Conservation (phyloP, 2,797 vertebrate genomes). For the Eupleurogrammus muticus region DNA sequence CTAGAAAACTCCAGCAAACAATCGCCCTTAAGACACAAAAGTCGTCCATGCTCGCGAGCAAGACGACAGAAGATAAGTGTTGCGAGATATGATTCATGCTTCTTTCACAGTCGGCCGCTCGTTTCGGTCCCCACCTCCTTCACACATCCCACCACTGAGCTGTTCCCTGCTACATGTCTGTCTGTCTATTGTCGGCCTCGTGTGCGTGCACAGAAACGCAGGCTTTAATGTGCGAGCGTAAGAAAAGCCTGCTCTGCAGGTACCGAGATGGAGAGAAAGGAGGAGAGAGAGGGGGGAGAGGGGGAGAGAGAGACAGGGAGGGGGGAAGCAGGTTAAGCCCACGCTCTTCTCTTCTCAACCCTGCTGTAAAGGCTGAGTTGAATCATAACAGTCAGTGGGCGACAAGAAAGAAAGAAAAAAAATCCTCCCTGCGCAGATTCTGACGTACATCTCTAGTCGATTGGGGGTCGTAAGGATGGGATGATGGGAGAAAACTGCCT, state of each 20-base stretch:
- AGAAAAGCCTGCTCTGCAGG: slow-evolving; percentile 40
- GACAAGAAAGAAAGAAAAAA: slow-evolving; percentile 59
- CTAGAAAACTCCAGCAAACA: slow-evolving; percentile 1
- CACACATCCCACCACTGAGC: slow-evolving; percentile 79
- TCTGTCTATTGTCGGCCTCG: slow-evolving; percentile 56
- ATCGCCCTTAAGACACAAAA: slow-evolving; percentile 6
- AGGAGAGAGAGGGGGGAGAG: slow-evolving; percentile 16
- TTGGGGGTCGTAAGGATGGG: slow-evolving; percentile 32
- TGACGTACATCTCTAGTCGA: slow-evolving; percentile 59
- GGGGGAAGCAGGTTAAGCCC: slow-evolving; percentile 61
- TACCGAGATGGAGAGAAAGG: slow-evolving; percentile 37
- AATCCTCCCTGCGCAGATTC: slow-evolving; percentile 60
- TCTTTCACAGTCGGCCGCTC: slow-evolving; percentile 71
- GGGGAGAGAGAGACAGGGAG: not conserved
- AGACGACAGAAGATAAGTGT: slow-evolving; percentile 56
- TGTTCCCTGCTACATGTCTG: slow-evolving; percentile 70
- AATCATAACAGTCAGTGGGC: slow-evolving; percentile 75
- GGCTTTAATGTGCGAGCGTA: slow-evolving; percentile 52
- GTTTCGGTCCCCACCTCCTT: slow-evolving; percentile 71
- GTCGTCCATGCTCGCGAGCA: slow-evolving; percentile 39
- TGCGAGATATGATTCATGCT: slow-evolving; percentile 70
- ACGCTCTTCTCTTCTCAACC: slow-evolving; percentile 59
- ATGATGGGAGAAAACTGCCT: slow-evolving; percentile 34
- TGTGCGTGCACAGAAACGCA: slow-evolving; percentile 44
- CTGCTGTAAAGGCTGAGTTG: slow-evolving; percentile 61